Base-by-base conservation (phyloP, 1,140 invertebrate genomes). In the Ceratina australensis region DNA sequence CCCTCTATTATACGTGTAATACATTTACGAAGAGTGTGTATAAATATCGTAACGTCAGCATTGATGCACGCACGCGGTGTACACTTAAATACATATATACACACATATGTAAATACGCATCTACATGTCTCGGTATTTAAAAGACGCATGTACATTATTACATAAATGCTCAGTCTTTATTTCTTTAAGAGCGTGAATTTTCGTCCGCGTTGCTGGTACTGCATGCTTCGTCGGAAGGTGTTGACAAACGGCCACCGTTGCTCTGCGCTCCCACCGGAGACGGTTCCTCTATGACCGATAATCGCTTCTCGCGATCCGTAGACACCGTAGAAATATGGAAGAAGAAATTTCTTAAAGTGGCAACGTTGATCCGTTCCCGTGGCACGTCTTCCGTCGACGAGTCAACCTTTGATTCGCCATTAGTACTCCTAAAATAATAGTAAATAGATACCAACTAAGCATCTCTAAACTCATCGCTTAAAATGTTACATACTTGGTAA, bases 221-320 rank as follows among this genome's bases (percentile, higher is more conserved):
- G 18, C 77, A 77, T 22, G 33, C 22, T 18, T 82, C 66, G 4
- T 85, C 73, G n/a, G 69, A 80, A 68, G 69, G 26, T 12, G 69
- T 26, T 3, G 73, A 69, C 0, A 68, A 42, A 50, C 68, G 69
- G 71, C 56, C 72, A 28, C 28, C 42, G 20, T 77, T 68, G 24
- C 72, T 77, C 59, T 85, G 81, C 12, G 83, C 80, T 1, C 74
- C 83, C 7, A 77, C 69, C 7, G 88, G 67, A 61, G 78, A 86
- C 13, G 89, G 89, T 60, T 92, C 89, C 68, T 90, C 88, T 74
- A 90, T 91, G 13, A 91, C 86, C 22, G 90, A 89, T n/a, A 91
- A 80, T 79, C 90, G 87, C 60, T 91, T 91, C 18, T 91, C 89
- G 47, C 84, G 84, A 76, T 90, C 89, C n/a, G 79, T n/a, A 59